Conservation (phyloP, 1,140 invertebrate species). For the Atta texana region DNA sequence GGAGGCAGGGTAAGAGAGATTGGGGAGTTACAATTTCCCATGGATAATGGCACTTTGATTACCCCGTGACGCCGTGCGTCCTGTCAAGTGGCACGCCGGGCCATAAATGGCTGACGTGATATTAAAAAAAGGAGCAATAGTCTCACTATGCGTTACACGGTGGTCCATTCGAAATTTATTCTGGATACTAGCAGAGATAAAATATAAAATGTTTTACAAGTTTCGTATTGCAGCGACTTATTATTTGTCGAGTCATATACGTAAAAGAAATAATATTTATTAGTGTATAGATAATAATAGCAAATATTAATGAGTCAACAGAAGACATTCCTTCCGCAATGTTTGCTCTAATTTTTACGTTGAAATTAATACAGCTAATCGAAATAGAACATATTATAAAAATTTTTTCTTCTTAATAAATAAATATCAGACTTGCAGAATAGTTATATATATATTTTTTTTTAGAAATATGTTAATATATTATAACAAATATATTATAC, state of each 20-base stretch:
- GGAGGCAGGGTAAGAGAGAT: conserved; percentile 58
- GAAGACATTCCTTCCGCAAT: not conserved
- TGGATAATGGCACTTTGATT: conserved; percentile 86
- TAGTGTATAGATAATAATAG: not conserved
- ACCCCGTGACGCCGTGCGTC: conserved; percentile 83
- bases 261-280: conserved; percentile 3
- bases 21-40: conserved; percentile 84
- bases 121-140: conserved; percentile 66
- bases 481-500: not conserved
- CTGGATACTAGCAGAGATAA: not conserved
- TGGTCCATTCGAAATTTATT: conserved; percentile 3
- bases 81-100: conserved; percentile 82
- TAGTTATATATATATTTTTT: not conserved
- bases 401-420: not conserved
- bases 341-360: not conserved
- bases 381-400: not conserved
- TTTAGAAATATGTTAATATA: not conserved
- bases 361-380: not conserved
- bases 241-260: not conserved
- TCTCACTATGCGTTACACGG: conserved; percentile 37
- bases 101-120: conserved; percentile 75
- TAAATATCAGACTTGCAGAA: not conserved
- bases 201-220: conserved; percentile 2
- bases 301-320: not conserved
- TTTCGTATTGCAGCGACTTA: not conserved